Evolutionary conservation across 1,140 invertebrate genomes (phyloP), one percentile per base, ranked within the genome.

Genomic region (Caligus rogercresseyi): DNA sequence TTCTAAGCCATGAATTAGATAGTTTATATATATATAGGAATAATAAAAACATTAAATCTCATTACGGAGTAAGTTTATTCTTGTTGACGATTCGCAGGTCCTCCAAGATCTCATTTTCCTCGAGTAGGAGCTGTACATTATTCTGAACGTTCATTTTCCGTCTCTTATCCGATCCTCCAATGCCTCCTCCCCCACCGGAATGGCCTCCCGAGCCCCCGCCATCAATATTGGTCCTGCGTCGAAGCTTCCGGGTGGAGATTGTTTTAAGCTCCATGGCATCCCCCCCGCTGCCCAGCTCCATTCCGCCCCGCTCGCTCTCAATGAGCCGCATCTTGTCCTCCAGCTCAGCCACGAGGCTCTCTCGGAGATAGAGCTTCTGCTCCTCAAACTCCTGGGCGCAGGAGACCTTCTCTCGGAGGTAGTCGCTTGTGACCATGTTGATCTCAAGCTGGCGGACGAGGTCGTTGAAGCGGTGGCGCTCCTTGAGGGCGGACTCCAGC

Each of bases 341-440:
- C 71, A 95, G 83, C 71, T 95, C 91, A 26, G 82, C 79, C 13
- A 96, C 77, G 15, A 98, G 72, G 74, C 83, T 90, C 72, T 95
- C 91, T 69, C 85, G 83, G 13, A 97, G 74, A 71, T 95, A 91
- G 67, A 87, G 79, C 71, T 92, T 92, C 71, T 95, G 94, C 68
- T 96, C 90, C 72, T 96, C 89, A 78, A 90, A 92, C 69, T 96
- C 91, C 73, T 88, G 86, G 0, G 79, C 82, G 1, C 89, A 85
- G 23, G 84, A 81, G 73, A 86, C 86, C 71, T 89, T 89, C 71
- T 96, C 93, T 25, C 81, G 79, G 65, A 85, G 76, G 70, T 87
- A 95, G 68, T 95, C 91, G 65, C 81, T 78, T 69, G 95, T 89
- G 2, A 91, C 84, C 68, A 84, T 82, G 67, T 92, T 86, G 4